phyloP scores from a whole-genome alignment of 2,113 vertebrate species.

The Crotalus horridus region DNA sequence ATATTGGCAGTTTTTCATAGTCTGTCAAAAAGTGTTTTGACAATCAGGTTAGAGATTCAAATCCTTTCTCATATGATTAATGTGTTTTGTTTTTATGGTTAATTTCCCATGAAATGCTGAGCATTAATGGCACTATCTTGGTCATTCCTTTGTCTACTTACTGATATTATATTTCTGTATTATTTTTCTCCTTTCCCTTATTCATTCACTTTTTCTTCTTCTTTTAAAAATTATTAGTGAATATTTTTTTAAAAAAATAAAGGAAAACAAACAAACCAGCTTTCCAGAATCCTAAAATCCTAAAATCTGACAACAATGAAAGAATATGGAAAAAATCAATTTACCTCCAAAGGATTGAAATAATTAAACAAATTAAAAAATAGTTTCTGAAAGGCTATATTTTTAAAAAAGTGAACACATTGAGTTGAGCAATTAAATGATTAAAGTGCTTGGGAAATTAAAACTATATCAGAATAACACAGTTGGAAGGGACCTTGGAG shows the following conservation, averaged over 20 bases:
- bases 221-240: no score
- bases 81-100: no score
- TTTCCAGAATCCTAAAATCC: not conserved
- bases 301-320: not conserved
- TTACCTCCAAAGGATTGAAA: not conserved
- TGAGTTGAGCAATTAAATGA: not conserved
- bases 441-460: not conserved
- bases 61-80: not conserved
- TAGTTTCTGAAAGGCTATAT: not conserved
- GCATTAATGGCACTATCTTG: no score
- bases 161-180: no score
- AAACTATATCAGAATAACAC: not conserved
- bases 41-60: not conserved
- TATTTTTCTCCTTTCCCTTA: no score
- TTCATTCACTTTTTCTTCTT: no score
- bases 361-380: not conserved
- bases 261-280: not conserved
- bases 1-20: not conserved
- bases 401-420: not conserved
- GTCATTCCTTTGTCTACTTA: no score
- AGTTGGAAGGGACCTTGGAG: no score
- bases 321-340: not conserved
- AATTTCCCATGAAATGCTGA: no score
- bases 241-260: no score
- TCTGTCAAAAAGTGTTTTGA: not conserved